Evolutionary conservation across 1,140 invertebrate species (phyloP).

Genomic region (Pseudomyrmex dendroicus): DNA sequence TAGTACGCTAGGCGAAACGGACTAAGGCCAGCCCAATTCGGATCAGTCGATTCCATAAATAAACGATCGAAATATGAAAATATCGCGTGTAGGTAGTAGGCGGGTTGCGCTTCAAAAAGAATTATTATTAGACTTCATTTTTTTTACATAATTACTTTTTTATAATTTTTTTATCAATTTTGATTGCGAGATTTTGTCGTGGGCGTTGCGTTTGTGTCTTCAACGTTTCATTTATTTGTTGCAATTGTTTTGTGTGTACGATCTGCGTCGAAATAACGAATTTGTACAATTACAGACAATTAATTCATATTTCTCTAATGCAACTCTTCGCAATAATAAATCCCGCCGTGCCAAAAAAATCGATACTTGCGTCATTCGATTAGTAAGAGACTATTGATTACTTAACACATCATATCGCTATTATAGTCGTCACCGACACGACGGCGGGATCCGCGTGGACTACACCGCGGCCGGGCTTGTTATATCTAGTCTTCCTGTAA

Average conservation of each 20-base stretch:
- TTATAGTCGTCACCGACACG: background rate
- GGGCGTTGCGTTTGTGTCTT: too few species aligned
- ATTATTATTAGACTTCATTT: too few species aligned
- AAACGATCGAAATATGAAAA: background rate
- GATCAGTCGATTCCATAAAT: constrained; percentile 12
- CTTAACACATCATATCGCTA: background rate
- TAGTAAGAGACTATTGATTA: background rate
- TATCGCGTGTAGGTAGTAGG: background rate
- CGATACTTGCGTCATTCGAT: background rate
- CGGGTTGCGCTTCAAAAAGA: too few species aligned
- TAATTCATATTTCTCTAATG: background rate
- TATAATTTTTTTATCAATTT: too few species aligned
- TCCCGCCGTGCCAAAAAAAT: background rate
- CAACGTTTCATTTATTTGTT: too few species aligned
- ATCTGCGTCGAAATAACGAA: background rate
- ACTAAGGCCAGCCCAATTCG: constrained; percentile 23
- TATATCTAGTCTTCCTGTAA: constrained; percentile 57
- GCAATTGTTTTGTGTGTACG: too few species aligned
- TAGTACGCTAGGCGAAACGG: constrained; percentile 16
- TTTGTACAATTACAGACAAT: background rate
- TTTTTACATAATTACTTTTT: too few species aligned
- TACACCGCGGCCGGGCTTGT: background rate
- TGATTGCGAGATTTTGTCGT: too few species aligned
- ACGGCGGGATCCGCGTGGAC: background rate
- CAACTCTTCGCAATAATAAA: background rate